phyloP scores from a whole-genome alignment of 92 coral and sea anemone genomes.

The Meandrina meandrites region DNA sequence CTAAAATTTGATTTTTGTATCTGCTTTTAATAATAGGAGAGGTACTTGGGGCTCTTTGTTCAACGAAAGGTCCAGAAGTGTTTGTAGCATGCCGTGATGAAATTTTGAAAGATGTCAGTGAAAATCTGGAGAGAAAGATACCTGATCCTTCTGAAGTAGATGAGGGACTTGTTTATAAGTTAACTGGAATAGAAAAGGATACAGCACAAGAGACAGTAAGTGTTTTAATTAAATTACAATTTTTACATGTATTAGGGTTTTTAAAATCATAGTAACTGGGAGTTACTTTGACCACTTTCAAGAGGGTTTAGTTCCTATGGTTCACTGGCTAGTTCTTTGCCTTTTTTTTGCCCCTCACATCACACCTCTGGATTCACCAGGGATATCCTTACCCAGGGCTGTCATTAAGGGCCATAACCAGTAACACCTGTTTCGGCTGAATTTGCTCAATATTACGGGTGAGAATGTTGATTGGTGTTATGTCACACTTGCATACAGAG shows the following conservation, averaged over 20 bases:
- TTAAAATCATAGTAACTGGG: too few relatives aligned
- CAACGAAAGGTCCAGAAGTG: conserved; percentile 68
- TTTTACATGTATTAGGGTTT: neutral
- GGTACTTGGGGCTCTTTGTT: conserved; percentile 86
- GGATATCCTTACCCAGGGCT: too few relatives aligned
- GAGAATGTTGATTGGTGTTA: too few relatives aligned
- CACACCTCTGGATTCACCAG: too few relatives aligned
- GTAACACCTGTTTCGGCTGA: too few relatives aligned
- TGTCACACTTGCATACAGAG: too few relatives aligned
- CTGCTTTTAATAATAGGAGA: conserved; percentile 62
- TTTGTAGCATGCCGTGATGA: conserved; percentile 71
- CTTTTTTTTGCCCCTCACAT: too few relatives aligned
- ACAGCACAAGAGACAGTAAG: conserved; percentile 13
- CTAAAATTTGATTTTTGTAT: neutral
- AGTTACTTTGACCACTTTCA: too few relatives aligned
- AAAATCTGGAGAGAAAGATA: conserved; percentile 83
- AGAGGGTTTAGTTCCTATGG: too few relatives aligned
- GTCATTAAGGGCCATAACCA: too few relatives aligned
- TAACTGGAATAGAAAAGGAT: conserved; percentile 29
- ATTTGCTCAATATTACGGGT: too few relatives aligned
- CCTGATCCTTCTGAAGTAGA: conserved; percentile 60
- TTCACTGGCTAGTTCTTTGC: too few relatives aligned
- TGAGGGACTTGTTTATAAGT: conserved; percentile 56
- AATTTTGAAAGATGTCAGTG: conserved; percentile 77
- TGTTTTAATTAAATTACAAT: neutral